phyloP scores from a whole-genome alignment of 2,113 vertebrate genomes.

The Syrmaticus mikado region DNA sequence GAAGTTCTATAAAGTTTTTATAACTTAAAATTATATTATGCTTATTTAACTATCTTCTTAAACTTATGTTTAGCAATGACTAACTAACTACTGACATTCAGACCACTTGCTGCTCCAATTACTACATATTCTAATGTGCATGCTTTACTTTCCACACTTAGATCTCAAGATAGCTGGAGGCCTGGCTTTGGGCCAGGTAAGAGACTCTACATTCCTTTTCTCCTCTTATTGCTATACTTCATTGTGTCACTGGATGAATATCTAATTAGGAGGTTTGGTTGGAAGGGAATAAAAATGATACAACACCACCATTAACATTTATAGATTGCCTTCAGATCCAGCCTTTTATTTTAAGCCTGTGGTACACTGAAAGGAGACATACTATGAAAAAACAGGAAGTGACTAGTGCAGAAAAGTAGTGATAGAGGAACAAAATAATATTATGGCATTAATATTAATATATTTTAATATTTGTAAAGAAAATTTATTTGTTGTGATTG shows the following conservation, averaged over 20 bases:
- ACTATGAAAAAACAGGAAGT: background rate
- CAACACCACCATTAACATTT: background rate
- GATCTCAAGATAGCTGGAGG: constrained; percentile 15
- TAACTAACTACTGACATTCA: constrained; percentile 46
- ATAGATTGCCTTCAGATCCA: background rate
- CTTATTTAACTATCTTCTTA: constrained; percentile 28
- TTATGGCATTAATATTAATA: background rate
- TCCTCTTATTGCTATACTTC: background rate
- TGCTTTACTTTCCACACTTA: constrained; percentile 43
- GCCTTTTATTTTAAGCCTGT: background rate
- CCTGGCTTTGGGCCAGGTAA: background rate
- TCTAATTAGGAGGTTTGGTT: constrained; percentile 12
- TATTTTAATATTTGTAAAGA: background rate
- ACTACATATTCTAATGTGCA: constrained; percentile 2
- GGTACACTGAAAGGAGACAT: background rate
- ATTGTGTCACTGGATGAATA: constrained; percentile 2
- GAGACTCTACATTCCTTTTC: background rate
- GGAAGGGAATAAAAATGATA: constrained; percentile 7
- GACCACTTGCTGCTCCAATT: constrained; percentile 35
- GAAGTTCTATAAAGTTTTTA: constrained; percentile 10
- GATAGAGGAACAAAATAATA: background rate
- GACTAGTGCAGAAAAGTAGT: background rate
- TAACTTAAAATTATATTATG: background rate
- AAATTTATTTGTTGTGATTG: background rate
- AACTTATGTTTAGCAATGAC: constrained; percentile 13